Evolutionary conservation across 2,888 invertebrate genomes (phyloP).

Genomic region (Rhagonycha fulva): DNA sequence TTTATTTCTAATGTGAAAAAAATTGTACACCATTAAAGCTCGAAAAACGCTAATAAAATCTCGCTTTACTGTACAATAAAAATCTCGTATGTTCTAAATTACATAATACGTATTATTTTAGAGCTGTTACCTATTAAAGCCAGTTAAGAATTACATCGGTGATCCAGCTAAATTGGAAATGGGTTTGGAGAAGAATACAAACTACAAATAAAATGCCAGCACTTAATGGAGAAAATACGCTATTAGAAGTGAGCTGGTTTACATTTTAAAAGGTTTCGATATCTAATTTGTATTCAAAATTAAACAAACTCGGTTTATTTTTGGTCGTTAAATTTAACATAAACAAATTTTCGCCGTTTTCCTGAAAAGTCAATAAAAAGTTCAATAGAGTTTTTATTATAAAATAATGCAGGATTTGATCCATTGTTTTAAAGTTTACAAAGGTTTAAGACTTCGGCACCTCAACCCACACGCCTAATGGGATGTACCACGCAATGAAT

Average conservation of each 20-base stretch:
- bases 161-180: constrained; percentile 46
- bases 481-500: too few species aligned
- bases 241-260: constrained; percentile 2
- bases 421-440: too few species aligned
- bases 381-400: not conserved
- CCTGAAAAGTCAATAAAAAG: not conserved
- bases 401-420: too few species aligned
- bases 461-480: too few species aligned
- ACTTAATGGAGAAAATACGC: constrained; percentile 20
- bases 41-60: not conserved
- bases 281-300: not conserved
- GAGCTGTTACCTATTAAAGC: constrained; percentile 17
- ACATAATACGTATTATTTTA: constrained; percentile 11
- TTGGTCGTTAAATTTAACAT: not conserved
- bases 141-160: constrained; percentile 43
- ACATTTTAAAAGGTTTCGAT: constrained; percentile 1
- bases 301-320: not conserved
- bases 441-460: too few species aligned
- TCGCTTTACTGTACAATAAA: not conserved
- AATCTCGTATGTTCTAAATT: constrained; percentile 7
- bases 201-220: constrained; percentile 40
- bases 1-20: not conserved
- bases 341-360: not conserved
- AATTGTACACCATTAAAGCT: not conserved
- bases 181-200: constrained; percentile 38